Base-by-base conservation (phyloP, 1,140 invertebrate genomes). In the Marisa cornuarietis region DNA sequence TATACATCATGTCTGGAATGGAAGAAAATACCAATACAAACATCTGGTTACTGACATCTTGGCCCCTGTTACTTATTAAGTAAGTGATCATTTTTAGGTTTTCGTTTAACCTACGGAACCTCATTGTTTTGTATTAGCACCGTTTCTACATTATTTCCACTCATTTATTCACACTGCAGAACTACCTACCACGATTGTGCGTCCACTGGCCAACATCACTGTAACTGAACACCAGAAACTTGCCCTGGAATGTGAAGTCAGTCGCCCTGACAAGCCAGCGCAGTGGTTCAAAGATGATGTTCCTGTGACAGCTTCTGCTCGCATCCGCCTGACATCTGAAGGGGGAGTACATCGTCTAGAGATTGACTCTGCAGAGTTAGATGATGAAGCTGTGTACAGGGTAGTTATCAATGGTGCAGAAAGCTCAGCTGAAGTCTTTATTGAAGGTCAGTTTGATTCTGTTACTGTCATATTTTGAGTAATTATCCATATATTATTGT, bases 261-360 rank as follows among this genome's bases (percentile, higher is more conserved):
- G 98, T 97, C n/a, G 95, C 94, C 80, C 98, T 96, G 22, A 85
- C 65, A 84, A 85, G 63, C 82, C 85, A 24, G 94, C 98, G 79
- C 94, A 95, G 84, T 99, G 98, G 98, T 94, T 93, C 20, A 96
- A 96, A 88, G 94, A 96, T 86, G 93, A 93, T 16, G 91, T 94
- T 71, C 93, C 93, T 81, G 79, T 89, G 66, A 73, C 76, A 18
- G 82, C 85, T 71, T 85, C 84, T 62, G 93, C 96, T 84, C 98
- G 98, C 96, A 91, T 97, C 84, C 95, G 94, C 87, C 98, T 99
- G 89, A 96, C 96, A 31, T 92, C 96, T 14, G 97, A 99, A 91
- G 81, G 94, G 93, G 76, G 92, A 90, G 81, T 94, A 94, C 82
- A 92, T 90, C 79, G 94, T 31, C 80, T 84, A 51, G 66, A 49